Base-by-base conservation (phyloP, 2,797 vertebrate genomes). In the Manis javanica region DNA sequence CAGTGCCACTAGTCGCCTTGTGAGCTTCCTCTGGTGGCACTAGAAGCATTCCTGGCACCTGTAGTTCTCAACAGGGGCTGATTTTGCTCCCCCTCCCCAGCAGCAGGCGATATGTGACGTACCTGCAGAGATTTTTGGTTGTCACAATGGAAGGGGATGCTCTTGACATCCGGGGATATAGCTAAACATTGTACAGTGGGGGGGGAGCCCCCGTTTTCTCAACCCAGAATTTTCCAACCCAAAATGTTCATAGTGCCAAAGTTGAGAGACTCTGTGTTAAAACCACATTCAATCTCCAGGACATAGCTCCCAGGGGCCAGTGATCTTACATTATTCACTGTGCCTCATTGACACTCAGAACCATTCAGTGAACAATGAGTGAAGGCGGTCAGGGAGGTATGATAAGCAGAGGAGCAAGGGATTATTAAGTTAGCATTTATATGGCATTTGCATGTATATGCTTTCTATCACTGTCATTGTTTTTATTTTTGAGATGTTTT, bases 381-480 rank as follows among this genome's bases (percentile, higher is more conserved):
- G 57, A 29, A 15, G 24, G 59, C 8, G 2, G 26, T 37, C 24
- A n/a, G 14, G 34, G 26, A 51, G 24, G 1, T 21, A 16, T 51
- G 2, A 24, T 16, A 59, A 29, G n/a, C 19, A 18, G 61, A 29
- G n/a, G 7, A 51, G 21, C 6, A 29, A 66, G n/a, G 13, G 23
- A 24, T 53, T 55, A 0, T 2, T 64, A 37, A 24, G 21, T 53
- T 24, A 34, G 12, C 46, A 10, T 34, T 51, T 55, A 4, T 4
- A 0, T 12, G 34, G 4, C 7, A 31, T 21, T 57, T 26, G 2
- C 1, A 4, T 12, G 1, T 12, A 1, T 31, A 16, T 51, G 15
- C 26, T 34, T 51, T 61, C 68, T 13, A 0, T 59, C 31, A 0
- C 39, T 55, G 14, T 51, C 11, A 2, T 9, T 71, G 26, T 26